Evolutionary conservation across 1,140 invertebrate genomes (phyloP), one percentile per base, ranked within the genome.

Genomic region (Ruditapes philippinarum): DNA sequence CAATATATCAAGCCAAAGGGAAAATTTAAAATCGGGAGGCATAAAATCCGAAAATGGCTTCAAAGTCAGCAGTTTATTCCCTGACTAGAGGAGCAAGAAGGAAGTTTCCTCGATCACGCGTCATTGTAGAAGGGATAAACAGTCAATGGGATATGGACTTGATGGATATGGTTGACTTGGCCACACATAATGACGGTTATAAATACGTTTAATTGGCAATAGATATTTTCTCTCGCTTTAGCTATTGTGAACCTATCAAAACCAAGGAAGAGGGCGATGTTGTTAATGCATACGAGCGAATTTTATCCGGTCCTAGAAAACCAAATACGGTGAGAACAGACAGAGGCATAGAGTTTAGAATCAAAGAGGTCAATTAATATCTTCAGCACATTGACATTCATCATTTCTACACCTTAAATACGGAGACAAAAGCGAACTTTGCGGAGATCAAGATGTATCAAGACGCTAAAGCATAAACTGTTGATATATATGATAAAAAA

Each of bases 31-130:
- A 88, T 88, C 42, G 85, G 73, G 14, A 51, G 74, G 68, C 54
- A 79, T 42, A 42, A 60, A 60, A 76, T 88, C 19, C 33, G 40
- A 68, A 78, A 88, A 88, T 88, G 73, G 73, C n/a, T 88, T 33
- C 73, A 88, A 88, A 40, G 65, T 28, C 76, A 88, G 68, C n/a
- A 79, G 28, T 57, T 5, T 88, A 65, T 88, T 88, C 85, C 19
- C n/a, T 88, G 36, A 74, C 68, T 12, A 60, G 36, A 31, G n/a
- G n/a, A n/a, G 83, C 54, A 7, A 74, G 68, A 76, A 40, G 70
- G 14, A 33, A 60, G 4, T 85, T 60, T 45, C 1, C 12, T 5
- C 12, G 51, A 31, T 74, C 83, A 14, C 3, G 62, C 1, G 49
- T 85, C 25, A 33, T 74, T 57, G 83, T 60, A 5, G 12, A 60